These are phyloP conservation scores for Daphoenositta chrysoptera DNA, from an alignment of 2,113 vertebrate species.

Conservation along the genomic window DNA sequence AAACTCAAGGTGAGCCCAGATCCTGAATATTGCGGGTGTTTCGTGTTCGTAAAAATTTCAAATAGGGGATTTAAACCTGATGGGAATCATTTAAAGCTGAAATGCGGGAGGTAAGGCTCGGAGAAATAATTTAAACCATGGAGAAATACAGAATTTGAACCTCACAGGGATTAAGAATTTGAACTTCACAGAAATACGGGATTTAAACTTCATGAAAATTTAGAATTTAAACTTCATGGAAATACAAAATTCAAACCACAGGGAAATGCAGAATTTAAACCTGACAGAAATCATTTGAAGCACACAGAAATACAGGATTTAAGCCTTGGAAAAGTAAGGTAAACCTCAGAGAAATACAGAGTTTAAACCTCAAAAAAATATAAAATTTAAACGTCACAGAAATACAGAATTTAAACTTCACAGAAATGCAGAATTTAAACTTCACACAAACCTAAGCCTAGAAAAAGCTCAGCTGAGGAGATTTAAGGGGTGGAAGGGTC, in stretches of 20 bases:
- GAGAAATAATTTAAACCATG: too few relatives aligned
- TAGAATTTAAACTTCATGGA: too few relatives aligned
- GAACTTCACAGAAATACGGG: too few relatives aligned
- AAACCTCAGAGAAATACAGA: not conserved
- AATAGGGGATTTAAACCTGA: too few relatives aligned
- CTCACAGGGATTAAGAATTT: too few relatives aligned
- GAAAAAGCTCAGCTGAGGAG: not conserved
- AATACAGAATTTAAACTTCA: not conserved
- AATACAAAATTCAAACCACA: too few relatives aligned
- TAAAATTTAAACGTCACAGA: not conserved
- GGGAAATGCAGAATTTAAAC: too few relatives aligned
- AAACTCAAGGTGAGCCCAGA: conserved; percentile 86
- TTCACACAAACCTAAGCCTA: not conserved
- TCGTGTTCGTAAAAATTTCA: too few relatives aligned
- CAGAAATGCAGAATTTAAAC: not conserved
- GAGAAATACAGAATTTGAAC: too few relatives aligned
- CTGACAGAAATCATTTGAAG: not conserved
- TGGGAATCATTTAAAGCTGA: too few relatives aligned
- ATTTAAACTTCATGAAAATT: too few relatives aligned
- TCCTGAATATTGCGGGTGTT: too few relatives aligned
- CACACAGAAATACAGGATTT: not conserved
- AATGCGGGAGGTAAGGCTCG: not conserved
- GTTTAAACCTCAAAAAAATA: not conserved
- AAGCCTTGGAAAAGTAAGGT: not conserved
- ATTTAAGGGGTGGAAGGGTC: not conserved